Percentiles rank a stretch among this genome's conserved stretches.
These are phyloP conservation scores for Naso thynnoides DNA, from an alignment of 2,797 vertebrate species.

Conservation along the genomic window DNA sequence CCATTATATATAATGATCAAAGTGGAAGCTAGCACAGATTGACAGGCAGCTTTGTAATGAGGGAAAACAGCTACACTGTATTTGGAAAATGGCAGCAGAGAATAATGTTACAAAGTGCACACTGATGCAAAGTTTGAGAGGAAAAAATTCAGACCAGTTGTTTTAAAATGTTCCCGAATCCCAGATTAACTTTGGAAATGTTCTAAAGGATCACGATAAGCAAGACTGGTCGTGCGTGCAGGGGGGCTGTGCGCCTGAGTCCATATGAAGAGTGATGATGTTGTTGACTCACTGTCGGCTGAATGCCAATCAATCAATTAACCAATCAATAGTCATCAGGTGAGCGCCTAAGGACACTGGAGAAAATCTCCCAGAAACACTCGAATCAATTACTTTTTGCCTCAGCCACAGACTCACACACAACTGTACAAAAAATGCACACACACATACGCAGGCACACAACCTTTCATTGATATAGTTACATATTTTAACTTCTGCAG, in stretches of 20 bases:
- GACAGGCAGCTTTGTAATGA: background rate
- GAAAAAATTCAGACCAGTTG: too few species aligned
- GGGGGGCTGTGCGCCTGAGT: conserved; percentile 15
- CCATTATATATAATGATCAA: conserved; percentile 19
- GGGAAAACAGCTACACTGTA: background rate
- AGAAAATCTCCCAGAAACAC: conserved; percentile 76
- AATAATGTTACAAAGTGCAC: background rate
- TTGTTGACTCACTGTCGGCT: conserved; percentile 74
- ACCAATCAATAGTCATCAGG: conserved; percentile 84
- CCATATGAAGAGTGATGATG: conserved; percentile 77
- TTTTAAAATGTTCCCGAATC: background rate
- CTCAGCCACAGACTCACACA: conserved; percentile 42
- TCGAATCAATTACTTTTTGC: conserved; percentile 76
- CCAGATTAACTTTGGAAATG: conserved; percentile 16
- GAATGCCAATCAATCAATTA: conserved; percentile 83
- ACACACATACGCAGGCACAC: conserved; percentile 2
- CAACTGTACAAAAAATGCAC: conserved; percentile 24
- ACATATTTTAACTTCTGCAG: conserved; percentile 37
- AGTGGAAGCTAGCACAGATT: conserved; percentile 8
- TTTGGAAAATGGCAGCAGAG: conserved; percentile 6
- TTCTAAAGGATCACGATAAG: conserved; percentile 11
- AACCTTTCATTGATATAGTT: conserved; percentile 29
- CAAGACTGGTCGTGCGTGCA: background rate
- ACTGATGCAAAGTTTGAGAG: background rate
- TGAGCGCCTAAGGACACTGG: conserved; percentile 70